A percentile compares a stretch with the other conserved stretches of the same genome.
These are phyloP conservation scores for Malurus cyaneus DNA, from an alignment of 2,113 vertebrate genomes.

Conservation along the genomic window DNA sequence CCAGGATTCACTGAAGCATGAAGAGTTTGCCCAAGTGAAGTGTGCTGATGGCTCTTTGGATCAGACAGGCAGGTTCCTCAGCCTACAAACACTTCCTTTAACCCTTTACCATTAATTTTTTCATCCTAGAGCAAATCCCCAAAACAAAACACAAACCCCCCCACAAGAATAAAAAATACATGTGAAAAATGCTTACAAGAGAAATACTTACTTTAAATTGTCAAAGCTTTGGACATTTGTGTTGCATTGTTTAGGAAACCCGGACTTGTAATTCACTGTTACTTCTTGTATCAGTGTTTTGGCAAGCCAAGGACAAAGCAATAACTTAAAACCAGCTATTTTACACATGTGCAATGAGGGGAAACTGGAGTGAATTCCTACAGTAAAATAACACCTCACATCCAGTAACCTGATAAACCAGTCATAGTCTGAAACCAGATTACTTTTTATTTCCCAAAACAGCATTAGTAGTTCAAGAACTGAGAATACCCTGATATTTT, in stretches of 20 bases:
- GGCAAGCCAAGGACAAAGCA: neutral
- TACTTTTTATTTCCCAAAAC: neutral
- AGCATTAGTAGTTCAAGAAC: neutral
- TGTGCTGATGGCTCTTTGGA: neutral
- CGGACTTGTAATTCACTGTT: neutral
- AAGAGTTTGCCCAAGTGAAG: neutral
- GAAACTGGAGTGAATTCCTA: neutral
- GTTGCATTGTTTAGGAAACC: neutral
- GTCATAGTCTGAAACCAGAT: neutral
- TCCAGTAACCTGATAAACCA: neutral
- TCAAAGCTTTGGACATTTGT: neutral
- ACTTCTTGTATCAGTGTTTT: neutral
- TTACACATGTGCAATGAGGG: neutral
- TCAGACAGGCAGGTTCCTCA: neutral
- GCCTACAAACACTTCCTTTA: neutral
- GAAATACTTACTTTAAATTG: neutral
- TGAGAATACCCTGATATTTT: neutral
- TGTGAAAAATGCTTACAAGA: neutral
- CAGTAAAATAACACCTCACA: neutral
- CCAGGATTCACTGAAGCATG: slow-evolving; percentile 6
- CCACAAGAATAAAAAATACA: neutral
- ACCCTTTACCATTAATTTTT: neutral
- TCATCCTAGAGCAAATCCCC: neutral
- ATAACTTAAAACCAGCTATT: neutral
- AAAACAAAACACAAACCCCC: neutral